A percentile compares a stretch with the other conserved stretches of the same genome.
Evolutionary conservation across 2,797 vertebrate genomes (phyloP).

Genomic region (Aplochiton taeniatus): DNA sequence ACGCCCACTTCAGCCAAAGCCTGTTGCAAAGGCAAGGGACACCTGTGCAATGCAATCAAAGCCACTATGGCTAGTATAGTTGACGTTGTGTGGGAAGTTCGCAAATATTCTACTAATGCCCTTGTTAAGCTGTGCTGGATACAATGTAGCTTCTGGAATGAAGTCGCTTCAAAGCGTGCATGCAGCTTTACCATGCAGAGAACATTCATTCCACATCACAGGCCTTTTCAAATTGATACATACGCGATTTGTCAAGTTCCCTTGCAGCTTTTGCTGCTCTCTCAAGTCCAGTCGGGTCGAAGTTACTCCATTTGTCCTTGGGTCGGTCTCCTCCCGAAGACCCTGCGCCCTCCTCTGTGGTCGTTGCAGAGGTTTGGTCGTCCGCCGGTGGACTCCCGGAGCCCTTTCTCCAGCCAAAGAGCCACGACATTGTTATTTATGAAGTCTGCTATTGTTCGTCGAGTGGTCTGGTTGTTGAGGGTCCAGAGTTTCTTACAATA

Average conservation of each 20-base stretch:
- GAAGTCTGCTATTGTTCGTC: neutral
- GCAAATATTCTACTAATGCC: neutral
- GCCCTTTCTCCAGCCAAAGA: conserved; percentile 77
- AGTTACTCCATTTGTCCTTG: conserved; percentile 93
- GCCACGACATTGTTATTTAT: conserved; percentile 71
- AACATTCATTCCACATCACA: neutral
- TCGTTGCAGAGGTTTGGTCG: conserved; percentile 12
- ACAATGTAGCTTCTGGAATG: neutral
- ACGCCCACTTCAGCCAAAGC: conserved; percentile 28
- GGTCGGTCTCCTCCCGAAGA: conserved; percentile 59
- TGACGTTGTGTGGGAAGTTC: neutral
- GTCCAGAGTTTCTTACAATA: neutral
- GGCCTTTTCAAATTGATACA: no score
- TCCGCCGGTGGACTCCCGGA: conserved; percentile 40
- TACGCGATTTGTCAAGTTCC: conserved; percentile 87
- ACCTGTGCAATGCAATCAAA: neutral
- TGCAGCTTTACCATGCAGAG: neutral
- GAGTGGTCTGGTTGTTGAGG: neutral
- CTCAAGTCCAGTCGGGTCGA: conserved; percentile 90
- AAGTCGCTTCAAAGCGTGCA: neutral
- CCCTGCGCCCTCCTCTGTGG: conserved; percentile 39
- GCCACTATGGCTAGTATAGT: neutral
- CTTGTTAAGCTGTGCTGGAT: neutral
- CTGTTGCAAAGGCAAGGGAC: neutral
- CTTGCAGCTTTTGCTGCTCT: conserved; percentile 86